Conservation (phyloP, 2,888 invertebrate genomes). For the Drosophila aldrichi region DNA sequence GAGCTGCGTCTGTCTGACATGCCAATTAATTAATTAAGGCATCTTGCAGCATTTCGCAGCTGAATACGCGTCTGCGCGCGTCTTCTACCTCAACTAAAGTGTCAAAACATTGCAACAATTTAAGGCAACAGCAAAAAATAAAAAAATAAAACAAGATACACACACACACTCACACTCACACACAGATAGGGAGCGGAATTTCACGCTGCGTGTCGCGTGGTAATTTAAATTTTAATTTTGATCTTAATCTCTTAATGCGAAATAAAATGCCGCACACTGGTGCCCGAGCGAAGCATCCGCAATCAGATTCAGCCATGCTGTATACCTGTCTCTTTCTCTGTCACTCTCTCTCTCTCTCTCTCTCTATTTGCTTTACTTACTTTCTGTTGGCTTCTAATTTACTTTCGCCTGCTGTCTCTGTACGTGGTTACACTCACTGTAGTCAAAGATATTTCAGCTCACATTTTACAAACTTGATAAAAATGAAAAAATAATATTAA, state of each 20-base stretch:
- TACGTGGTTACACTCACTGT: slow-evolving; percentile 16
- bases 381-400: slow-evolving; percentile 58
- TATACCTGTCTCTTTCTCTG: background rate
- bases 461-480: background rate
- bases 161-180: slow-evolving; percentile 6
- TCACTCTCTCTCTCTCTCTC: background rate
- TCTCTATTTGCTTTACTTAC: background rate
- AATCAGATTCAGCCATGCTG: slow-evolving; percentile 21
- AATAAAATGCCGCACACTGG: slow-evolving; percentile 85
- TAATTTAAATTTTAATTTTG: slow-evolving; percentile 86
- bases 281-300: slow-evolving; percentile 66
- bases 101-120: slow-evolving; percentile 62
- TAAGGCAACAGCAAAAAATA: slow-evolving; percentile 43
- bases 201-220: slow-evolving; percentile 69
- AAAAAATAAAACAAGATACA: background rate
- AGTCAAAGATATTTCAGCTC: slow-evolving; percentile 17
- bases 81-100: slow-evolving; percentile 36
- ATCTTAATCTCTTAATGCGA: slow-evolving; percentile 85
- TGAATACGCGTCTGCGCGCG: slow-evolving; percentile 15
- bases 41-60: slow-evolving; percentile 48
- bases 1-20: slow-evolving; percentile 39
- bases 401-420: slow-evolving; percentile 50
- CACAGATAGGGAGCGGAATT: slow-evolving; percentile 13
- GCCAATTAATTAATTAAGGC: slow-evolving; percentile 73
- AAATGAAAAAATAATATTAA: background rate